phyloP scores from a whole-genome alignment of 2,797 vertebrate species.

The Protonibea diacanthus region DNA sequence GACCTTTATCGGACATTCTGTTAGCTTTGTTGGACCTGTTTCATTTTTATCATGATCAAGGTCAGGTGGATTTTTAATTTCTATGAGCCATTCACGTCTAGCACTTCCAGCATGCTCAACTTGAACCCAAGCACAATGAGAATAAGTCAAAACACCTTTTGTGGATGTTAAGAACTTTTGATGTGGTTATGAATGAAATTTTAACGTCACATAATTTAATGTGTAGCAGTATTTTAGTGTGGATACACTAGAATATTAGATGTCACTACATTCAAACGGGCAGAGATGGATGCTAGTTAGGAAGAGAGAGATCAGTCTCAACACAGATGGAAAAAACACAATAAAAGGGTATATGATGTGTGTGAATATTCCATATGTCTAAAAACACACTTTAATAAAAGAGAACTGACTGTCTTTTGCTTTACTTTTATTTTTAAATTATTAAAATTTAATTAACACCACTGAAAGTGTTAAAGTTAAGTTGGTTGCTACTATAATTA shows the following conservation, averaged over 20 bases:
- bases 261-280: constrained; percentile 20
- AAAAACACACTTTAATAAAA: background rate
- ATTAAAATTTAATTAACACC: background rate
- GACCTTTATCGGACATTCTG: background rate
- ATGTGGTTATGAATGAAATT: background rate
- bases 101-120: background rate
- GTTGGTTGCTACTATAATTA: background rate
- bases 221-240: background rate
- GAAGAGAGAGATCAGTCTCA: constrained; percentile 42
- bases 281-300: constrained; percentile 26
- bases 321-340: background rate
- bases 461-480: background rate
- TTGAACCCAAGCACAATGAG: background rate
- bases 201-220: background rate
- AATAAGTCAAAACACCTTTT: background rate
- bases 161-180: background rate
- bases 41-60: background rate
- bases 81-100: background rate
- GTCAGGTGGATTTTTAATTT: background rate
- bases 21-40: background rate
- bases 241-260: constrained; percentile 6
- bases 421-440: background rate
- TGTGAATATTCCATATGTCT: background rate
- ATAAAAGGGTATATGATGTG: background rate
- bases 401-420: background rate